These are phyloP conservation scores for Mythimna vitellina DNA, from an alignment of 2,888 invertebrate species.

Conservation along the genomic window DNA sequence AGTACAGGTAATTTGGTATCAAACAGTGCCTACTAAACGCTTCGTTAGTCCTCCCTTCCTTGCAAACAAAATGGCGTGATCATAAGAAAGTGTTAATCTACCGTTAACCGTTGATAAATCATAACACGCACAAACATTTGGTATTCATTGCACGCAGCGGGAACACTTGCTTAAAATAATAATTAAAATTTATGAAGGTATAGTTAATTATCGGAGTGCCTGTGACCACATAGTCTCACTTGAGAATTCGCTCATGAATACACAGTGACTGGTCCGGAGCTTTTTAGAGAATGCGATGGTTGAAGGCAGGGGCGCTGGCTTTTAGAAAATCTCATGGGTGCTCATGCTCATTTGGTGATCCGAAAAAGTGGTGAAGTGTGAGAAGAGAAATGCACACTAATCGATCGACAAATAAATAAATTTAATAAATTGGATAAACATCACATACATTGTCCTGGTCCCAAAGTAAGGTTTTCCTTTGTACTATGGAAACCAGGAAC, in stretches of 20 bases:
- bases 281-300: constrained; percentile 31
- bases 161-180: constrained; percentile 63
- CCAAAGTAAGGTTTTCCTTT: too few species aligned
- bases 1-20: constrained; percentile 42
- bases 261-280: constrained; percentile 31
- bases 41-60: constrained; percentile 25
- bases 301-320: too few species aligned
- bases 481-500: too few species aligned
- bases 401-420: too few species aligned
- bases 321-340: too few species aligned
- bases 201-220: constrained; percentile 51
- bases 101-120: constrained; percentile 55
- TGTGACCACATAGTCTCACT: constrained; percentile 36
- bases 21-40: constrained; percentile 44
- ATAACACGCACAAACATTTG: constrained; percentile 48
- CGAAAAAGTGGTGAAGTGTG: too few species aligned
- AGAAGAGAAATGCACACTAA: too few species aligned
- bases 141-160: constrained; percentile 62
- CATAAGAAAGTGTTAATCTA: constrained; percentile 24
- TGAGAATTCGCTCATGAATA: constrained; percentile 59
- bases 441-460: too few species aligned
- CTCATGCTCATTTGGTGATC: too few species aligned
- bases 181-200: constrained; percentile 57
- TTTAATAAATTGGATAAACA: too few species aligned
- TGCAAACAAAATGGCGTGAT: constrained; percentile 28